Evolutionary conservation across 1,140 invertebrate genomes (phyloP).

Genomic region (Hylaeus anthracinus): DNA sequence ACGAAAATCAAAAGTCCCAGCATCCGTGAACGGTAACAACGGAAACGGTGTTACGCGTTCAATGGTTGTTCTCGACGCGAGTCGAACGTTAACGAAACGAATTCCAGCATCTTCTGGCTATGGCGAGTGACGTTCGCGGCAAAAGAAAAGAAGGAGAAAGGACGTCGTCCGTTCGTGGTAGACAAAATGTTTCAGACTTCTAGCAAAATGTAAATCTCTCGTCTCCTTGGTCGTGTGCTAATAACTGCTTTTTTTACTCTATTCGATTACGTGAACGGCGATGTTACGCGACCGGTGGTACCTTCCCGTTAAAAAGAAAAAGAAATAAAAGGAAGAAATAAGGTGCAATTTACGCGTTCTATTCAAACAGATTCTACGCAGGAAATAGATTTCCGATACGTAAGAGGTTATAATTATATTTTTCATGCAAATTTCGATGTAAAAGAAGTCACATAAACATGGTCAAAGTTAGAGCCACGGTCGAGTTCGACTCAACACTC

Average conservation of each 20-base stretch:
- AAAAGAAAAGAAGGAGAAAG: background rate
- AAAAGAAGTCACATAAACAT: too few relatives aligned
- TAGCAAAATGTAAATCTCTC: background rate
- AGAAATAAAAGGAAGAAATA: too few relatives aligned
- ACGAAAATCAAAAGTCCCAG: too few relatives aligned
- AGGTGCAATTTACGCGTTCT: too few relatives aligned
- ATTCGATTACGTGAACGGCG: background rate
- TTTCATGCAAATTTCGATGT: too few relatives aligned
- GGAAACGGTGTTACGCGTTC: background rate
- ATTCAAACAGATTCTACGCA: too few relatives aligned
- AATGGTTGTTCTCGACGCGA: background rate
- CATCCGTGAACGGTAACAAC: background rate
- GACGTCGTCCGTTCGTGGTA: too few relatives aligned
- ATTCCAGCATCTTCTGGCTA: background rate
- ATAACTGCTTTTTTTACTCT: background rate
- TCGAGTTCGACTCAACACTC: too few relatives aligned
- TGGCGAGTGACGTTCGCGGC: too few relatives aligned
- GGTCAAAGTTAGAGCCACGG: too few relatives aligned
- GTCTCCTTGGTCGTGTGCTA: background rate
- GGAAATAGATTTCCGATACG: too few relatives aligned
- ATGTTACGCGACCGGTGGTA: background rate
- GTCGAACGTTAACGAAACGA: background rate
- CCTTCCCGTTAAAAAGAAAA: background rate
- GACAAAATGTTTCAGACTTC: background rate
- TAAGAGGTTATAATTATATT: too few relatives aligned